Evolutionary conservation across 1,140 invertebrate species (phyloP), one percentile per base, ranked within the genome.

Genomic region (Lepidurus apus): DNA sequence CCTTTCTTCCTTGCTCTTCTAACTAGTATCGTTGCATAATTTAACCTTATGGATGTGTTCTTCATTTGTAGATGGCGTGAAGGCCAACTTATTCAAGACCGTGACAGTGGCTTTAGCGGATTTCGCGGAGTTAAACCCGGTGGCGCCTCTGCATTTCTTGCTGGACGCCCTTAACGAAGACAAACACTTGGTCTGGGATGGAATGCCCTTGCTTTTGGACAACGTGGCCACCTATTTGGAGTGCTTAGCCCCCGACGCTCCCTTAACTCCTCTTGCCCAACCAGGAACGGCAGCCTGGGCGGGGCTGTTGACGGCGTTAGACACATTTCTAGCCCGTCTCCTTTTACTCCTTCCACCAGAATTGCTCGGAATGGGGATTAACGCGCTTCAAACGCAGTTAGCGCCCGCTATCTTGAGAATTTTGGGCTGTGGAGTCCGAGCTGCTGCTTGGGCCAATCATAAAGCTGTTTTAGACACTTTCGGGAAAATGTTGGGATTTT

Each of bases 141-240:
- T 97, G 78, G 94, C 95, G 45, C 96, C 97, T 13, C 87, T 99
- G 75, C 95, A 97, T 83, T 86, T 95, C 80, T 86, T 99, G 10
- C 88, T 98, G 73, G 96, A 99, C 86, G 93, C 92, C 75, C 84
- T 98, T 53, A 97, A 96, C 85, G 91, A 91, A 0, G 94, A 93
- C 84, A 98, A 98, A 86, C 91, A 91, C 1, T 83, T 98, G 74
- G 91, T 94, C 4, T 86, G 90, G 42, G 95, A 96, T 80, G 88
- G 89, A 65, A 82, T 94, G 42, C 88, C 89, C 4, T 88, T 89
- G 73, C 92, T 97, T 74, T 85, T 98, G 43, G 89, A 91, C 81
- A 99, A 99, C 86, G 90, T 98, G 82, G 92, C 95, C 1, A 92
- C 90, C 82, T 99, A 99, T 86, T 88, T 98, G 83, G 95, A 97